Evolutionary conservation across 2,888 invertebrate species (phyloP).

Genomic region (Callosobruchus maculatus): DNA sequence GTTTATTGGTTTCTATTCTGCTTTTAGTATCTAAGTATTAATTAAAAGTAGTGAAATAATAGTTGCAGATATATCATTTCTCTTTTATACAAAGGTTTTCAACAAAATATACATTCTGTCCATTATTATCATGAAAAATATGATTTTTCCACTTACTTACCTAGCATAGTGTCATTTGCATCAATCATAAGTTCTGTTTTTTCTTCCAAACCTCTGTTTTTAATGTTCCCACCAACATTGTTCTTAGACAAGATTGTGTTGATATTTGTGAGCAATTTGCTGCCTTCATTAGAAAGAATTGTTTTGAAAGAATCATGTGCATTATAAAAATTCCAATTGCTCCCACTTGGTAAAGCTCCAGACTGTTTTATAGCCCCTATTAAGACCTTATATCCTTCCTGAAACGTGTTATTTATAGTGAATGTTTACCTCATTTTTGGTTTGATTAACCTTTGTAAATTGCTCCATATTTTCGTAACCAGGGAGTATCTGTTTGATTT

Average conservation of each 20-base stretch:
- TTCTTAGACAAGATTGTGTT: constrained; percentile 55
- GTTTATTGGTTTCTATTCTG: too few relatives aligned
- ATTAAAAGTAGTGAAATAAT: too few relatives aligned
- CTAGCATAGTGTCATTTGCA: constrained; percentile 63
- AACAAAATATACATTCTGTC: too few relatives aligned
- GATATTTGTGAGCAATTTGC: constrained; percentile 60
- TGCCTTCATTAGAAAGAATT: constrained; percentile 61
- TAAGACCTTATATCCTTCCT: constrained; percentile 66
- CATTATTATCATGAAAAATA: too few relatives aligned
- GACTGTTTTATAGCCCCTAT: constrained; percentile 67
- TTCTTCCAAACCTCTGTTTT: constrained; percentile 57
- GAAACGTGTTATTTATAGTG: constrained; percentile 7
- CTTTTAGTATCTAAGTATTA: too few relatives aligned
- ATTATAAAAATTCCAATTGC: constrained; percentile 69
- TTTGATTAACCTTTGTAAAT: constrained; percentile 42
- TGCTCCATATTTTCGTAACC: constrained; percentile 41
- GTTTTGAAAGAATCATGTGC: constrained; percentile 73
- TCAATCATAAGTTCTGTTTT: constrained; percentile 76
- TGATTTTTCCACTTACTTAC: not conserved
- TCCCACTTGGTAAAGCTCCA: constrained; percentile 68
- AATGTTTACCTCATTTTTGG: constrained; percentile 7
- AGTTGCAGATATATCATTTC: too few relatives aligned
- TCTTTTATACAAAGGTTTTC: too few relatives aligned
- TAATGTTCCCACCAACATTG: constrained; percentile 57
- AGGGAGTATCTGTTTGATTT: constrained; percentile 32